phyloP scores from a whole-genome alignment of 2,888 invertebrate genomes.

The Cheilosia variabilis region DNA sequence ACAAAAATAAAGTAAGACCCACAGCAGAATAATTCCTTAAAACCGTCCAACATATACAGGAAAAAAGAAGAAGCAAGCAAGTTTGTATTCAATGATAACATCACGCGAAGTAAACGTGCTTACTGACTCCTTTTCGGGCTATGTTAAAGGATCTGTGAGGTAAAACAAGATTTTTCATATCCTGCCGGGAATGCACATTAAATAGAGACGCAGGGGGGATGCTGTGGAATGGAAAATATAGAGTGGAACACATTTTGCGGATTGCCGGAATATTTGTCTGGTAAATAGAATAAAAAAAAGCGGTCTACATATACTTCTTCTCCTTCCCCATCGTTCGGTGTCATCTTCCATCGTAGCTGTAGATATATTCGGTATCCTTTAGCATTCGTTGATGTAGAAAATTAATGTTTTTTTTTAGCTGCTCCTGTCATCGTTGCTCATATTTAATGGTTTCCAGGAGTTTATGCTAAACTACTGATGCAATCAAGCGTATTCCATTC shows the following conservation, averaged over 20 bases:
- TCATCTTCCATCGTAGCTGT: conserved; percentile 12
- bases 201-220: conserved; percentile 41
- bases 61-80: not conserved
- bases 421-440: conserved; percentile 26
- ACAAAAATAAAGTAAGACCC: not conserved
- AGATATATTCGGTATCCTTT: conserved; percentile 2
- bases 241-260: conserved; percentile 65
- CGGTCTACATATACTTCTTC: conserved; percentile 14
- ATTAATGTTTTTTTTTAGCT: conserved; percentile 44
- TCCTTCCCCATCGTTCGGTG: not conserved
- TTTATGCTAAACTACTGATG: conserved; percentile 2
- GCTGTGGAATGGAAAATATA: conserved; percentile 27
- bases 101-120: conserved; percentile 73
- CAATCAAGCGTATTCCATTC: conserved; percentile 10
- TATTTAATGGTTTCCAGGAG: conserved; percentile 17
- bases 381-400: conserved; percentile 50
- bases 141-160: conserved; percentile 56
- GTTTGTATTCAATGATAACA: conserved; percentile 60
- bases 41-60: conserved; percentile 45
- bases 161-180: conserved; percentile 65
- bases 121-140: conserved; percentile 61
- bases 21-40: conserved; percentile 33
- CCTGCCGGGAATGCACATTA: conserved; percentile 70
- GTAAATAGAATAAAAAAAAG: conserved; percentile 50
- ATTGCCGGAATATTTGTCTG: conserved; percentile 72